Base-by-base conservation (phyloP, 2,888 invertebrate species). In the Caenorhabditis virilis region DNA sequence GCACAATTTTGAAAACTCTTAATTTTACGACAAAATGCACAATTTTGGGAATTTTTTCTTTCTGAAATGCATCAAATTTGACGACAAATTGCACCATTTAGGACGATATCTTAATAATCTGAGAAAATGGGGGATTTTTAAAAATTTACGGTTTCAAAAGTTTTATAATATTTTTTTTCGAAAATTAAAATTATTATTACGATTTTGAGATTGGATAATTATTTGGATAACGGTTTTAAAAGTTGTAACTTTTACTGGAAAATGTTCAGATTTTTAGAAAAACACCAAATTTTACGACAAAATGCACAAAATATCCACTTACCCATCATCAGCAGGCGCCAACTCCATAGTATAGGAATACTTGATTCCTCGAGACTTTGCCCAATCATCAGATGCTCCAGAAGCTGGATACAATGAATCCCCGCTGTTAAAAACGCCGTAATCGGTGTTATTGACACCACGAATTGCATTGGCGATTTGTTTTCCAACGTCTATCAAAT, bases 321-420 rank as follows among this genome's bases (percentile, higher is more conserved):
- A 71, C 68, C 57, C 56, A 30, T 59, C 54, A 35, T 69, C 63
- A 16, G 53, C 46, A 2, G 77, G 77, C 9, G 76, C 61, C 27
- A 80, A 41, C 47, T 80, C 80, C 41, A 80, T 71, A 0, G 80
- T 81, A 65, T 78, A 80, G 15, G 71, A 66, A 53, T 77, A 80
- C 38, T 78, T 78, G 39, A 80, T 68, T 39, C 80, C 80, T 18
- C 78, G 48, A 33, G 69, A 69, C 46, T 79, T 77, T 13, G 76
- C 76, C 62, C 70, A 80, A 57, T 80, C 80, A 41, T 80, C 79
- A 18, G 73, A 70, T 20, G 76, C 77, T 23, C 80, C 80, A 6
- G 80, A 69, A 2, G 78, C 80, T 23, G 78, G 76, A 50, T 80
- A 80, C 15, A 80, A 59, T 33, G 69, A 68, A 52, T 77, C 74